A percentile compares a stretch with the other conserved stretches of the same genome.
phyloP scores from a whole-genome alignment of 2,797 vertebrate genomes.

The Enteromius treurensis region DNA sequence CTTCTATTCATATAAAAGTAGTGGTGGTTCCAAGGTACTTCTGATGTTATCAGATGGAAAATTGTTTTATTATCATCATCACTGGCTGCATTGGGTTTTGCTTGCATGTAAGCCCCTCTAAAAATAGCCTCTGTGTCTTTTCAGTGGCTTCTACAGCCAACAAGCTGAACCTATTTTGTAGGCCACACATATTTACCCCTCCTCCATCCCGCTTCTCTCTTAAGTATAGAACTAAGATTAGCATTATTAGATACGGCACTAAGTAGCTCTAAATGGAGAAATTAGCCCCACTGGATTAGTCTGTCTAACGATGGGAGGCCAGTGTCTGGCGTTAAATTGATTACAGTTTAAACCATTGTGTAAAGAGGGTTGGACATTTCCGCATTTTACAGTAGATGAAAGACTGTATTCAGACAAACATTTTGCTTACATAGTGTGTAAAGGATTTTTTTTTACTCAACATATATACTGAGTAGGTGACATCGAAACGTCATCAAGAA shows the following conservation, averaged over 20 bases:
- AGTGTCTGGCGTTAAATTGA: slow-evolving; percentile 26
- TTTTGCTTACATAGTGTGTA: not conserved
- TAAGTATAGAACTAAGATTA: slow-evolving; percentile 55
- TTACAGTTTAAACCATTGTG: slow-evolving; percentile 22
- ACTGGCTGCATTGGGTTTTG: not conserved
- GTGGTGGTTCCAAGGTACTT: too few relatives aligned
- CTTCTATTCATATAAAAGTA: too few relatives aligned
- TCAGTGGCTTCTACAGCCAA: not conserved
- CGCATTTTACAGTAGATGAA: not conserved
- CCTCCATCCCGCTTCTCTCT: slow-evolving; percentile 37
- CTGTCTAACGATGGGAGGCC: slow-evolving; percentile 21
- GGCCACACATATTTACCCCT: slow-evolving; percentile 13
- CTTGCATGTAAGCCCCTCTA: not conserved
- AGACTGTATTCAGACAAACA: not conserved
- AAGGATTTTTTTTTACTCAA: not conserved
- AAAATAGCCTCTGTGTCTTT: not conserved
- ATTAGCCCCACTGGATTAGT: slow-evolving; percentile 50
- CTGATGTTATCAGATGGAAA: not conserved
- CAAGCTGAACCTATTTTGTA: not conserved
- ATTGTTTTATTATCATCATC: not conserved
- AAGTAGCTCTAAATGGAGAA: slow-evolving; percentile 50
- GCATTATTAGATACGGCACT: slow-evolving; percentile 51
- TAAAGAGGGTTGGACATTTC: not conserved
- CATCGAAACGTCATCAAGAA: not conserved
- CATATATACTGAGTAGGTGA: not conserved